Base-by-base conservation (phyloP, 2,113 vertebrate genomes). In the Odocoileus hemionus region DNA sequence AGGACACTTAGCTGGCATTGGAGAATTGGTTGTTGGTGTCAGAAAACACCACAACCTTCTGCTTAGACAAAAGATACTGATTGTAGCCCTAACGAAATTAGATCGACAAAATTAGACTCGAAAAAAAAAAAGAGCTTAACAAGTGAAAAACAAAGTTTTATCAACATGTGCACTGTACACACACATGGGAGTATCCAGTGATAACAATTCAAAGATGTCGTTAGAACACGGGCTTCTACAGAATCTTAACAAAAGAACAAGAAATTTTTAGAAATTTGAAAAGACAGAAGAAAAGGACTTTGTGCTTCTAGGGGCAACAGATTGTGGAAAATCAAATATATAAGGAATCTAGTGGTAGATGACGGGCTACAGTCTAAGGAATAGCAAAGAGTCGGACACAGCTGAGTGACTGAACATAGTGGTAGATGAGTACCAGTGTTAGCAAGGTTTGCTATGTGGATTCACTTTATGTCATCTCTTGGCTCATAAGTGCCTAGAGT, bases 321-420 rank as follows among this genome's bases (percentile, higher is more conserved):
- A 47, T n/a, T 28, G 25, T 82, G 19, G 39, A 14, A 57, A 82
- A 60, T 14, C 9, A 87, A 14, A 57, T 70, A 70, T 33, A 70
- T 50, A 55, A 23, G 11, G 13, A 57, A 43, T 70, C 33, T 33
- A 39, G 45, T 50, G 16, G 54, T 76, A 78, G 54, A 17, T 28
- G n/a, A 23, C 0, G 2, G 67, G n/a, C 5, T 70, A 39, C n/a
- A 12, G n/a, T 23, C 67, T 39, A 23, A 70, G n/a, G n/a, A 36
- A 39, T 39, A 2, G 4, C 9, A 70, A 10, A 70, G 67, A 70
- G 67, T 6, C 0, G 0, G 67, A 23, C 19, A 39, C 67, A 70
- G 3, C 19, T 70, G 14, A 64, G 60, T 14, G 15, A 64, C 14
- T 64, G 67, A 39, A 21, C 67, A 13, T 19, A 39, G 67, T 1